Conservation (phyloP, 2,797 vertebrate species). For the Oryzias dopingdopingensis region DNA sequence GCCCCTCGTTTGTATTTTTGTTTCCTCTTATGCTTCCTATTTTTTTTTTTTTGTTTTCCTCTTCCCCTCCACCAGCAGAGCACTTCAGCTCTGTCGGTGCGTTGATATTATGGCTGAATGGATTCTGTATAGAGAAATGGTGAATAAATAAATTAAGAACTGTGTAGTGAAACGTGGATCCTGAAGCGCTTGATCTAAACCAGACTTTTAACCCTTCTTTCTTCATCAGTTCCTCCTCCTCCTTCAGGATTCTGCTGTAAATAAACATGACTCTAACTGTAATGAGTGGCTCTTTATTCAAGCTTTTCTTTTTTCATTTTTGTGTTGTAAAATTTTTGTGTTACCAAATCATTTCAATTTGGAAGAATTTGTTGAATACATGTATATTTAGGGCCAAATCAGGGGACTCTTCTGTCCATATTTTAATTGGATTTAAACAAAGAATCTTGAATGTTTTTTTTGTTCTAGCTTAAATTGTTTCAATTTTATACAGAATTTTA, state of each 20-base stretch:
- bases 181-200: constrained; percentile 73
- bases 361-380: too few relatives aligned
- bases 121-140: constrained; percentile 80
- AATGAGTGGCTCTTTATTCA: constrained; percentile 40
- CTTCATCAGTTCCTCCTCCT: constrained; percentile 36
- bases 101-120: constrained; percentile 72
- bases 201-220: constrained; percentile 59
- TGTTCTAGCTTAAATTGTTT: too few relatives aligned
- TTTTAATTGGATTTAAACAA: too few relatives aligned
- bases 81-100: constrained; percentile 55
- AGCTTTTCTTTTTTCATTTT: background rate
- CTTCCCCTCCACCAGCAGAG: constrained; percentile 58
- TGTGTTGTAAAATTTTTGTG: too few relatives aligned
- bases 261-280: constrained; percentile 88
- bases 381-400: too few relatives aligned
- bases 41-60: constrained; percentile 20
- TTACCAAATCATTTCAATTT: too few relatives aligned
- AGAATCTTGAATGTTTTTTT: too few relatives aligned
- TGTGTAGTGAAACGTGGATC: constrained; percentile 81
- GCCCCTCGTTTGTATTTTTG: constrained; percentile 50
- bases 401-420: too few relatives aligned
- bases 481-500: too few relatives aligned
- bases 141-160: constrained; percentile 80
- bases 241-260: constrained; percentile 83
- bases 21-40: constrained; percentile 41